These are phyloP conservation scores for Burhinus bistriatus DNA, from an alignment of 2,113 vertebrate genomes.

Conservation along the genomic window DNA sequence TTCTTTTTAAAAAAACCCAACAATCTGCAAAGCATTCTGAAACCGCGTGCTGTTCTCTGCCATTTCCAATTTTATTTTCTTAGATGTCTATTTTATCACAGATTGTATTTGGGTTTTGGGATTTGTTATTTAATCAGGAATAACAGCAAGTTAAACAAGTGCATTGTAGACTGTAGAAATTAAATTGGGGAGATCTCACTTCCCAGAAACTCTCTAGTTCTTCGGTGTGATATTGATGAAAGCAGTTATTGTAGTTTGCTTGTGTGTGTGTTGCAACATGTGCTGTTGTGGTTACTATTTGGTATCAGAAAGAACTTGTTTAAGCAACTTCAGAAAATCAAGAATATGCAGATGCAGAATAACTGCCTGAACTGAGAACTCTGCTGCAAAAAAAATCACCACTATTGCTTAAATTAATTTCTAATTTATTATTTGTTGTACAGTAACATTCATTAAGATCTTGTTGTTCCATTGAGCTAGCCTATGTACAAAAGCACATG, in stretches of 20 bases:
- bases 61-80: not conserved
- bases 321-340: not conserved
- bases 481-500: not conserved
- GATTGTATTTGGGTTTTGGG: not conserved
- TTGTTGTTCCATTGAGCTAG: not conserved
- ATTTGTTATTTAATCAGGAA: conserved; percentile 19
- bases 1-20: not conserved
- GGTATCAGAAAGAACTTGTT: not conserved
- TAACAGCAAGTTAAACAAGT: not conserved
- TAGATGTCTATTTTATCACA: not conserved
- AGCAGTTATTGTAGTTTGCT: not conserved
- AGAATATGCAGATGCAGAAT: not conserved
- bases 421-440: not conserved
- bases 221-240: not conserved
- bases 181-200: not conserved
- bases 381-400: not conserved
- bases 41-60: not conserved
- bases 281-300: not conserved
- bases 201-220: not conserved
- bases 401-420: not conserved
- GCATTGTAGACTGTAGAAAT: not conserved
- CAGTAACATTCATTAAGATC: not conserved
- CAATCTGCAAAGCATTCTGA: not conserved
- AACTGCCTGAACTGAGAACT: not conserved
- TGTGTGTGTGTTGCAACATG: not conserved